Evolutionary conservation across 2,113 vertebrate genomes (phyloP).

Genomic region (Amia ocellicauda): DNA sequence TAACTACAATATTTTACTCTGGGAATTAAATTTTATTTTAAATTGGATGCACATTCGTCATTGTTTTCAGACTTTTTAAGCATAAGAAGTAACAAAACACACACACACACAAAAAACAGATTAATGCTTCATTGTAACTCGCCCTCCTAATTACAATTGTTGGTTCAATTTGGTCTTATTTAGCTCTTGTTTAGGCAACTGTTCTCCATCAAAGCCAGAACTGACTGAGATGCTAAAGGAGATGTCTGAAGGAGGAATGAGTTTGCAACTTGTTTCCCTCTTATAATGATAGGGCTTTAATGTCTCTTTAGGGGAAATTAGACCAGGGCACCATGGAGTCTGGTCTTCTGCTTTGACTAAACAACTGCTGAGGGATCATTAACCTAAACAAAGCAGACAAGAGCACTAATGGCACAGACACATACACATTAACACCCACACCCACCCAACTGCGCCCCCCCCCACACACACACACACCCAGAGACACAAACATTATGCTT

Average conservation of each 20-base stretch:
- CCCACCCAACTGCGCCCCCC: constrained; percentile 2
- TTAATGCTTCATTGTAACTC: no score
- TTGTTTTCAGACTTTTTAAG: no score
- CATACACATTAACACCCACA: background rate
- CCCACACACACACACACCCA: constrained; percentile 3
- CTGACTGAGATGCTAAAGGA: constrained; percentile 14
- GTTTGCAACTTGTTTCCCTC: constrained; percentile 24
- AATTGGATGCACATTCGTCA: no score
- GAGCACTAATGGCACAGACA: constrained; percentile 12
- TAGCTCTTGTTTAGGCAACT: constrained; percentile 20
- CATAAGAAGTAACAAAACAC: no score
- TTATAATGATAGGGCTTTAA: constrained; percentile 40
- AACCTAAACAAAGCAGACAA: constrained; percentile 37
- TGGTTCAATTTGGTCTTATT: no score
- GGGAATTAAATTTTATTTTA: no score
- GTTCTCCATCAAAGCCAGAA: constrained; percentile 14
- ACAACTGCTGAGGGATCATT: constrained; percentile 28
- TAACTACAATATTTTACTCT: no score
- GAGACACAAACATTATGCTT: background rate
- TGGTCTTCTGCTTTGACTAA: constrained; percentile 24
- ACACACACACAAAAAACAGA: no score
- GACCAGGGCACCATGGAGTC: constrained; percentile 35
- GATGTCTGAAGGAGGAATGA: background rate
- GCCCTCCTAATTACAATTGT: no score
- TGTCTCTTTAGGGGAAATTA: constrained; percentile 27